Conservation (phyloP, 1,140 invertebrate species). For the Solenopsis invicta region DNA sequence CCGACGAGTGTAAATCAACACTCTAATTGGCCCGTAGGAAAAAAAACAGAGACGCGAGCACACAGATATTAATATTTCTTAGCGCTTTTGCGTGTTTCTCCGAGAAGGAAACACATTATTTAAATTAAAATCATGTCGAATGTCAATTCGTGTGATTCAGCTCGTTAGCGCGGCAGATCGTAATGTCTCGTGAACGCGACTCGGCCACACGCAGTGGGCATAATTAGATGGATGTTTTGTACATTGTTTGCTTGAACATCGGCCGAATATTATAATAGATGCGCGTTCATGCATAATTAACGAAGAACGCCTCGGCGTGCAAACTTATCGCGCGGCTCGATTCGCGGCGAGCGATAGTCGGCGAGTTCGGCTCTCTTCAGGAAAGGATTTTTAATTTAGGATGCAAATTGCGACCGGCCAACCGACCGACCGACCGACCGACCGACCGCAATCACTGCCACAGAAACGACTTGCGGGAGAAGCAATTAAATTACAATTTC, state of each 20-base stretch:
- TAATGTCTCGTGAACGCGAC: neutral
- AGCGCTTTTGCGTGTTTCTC: neutral
- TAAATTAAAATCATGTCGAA: constrained; percentile 12
- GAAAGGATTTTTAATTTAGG: constrained; percentile 46
- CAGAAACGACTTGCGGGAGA: constrained; percentile 5
- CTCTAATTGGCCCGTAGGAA: constrained; percentile 31
- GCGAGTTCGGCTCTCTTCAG: neutral
- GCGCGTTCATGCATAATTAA: constrained; percentile 54
- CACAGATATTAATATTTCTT: constrained; percentile 34
- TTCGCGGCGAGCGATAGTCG: constrained; percentile 30
- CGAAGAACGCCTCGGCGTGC: neutral
- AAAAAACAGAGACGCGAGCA: neutral
- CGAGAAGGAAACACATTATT: neutral
- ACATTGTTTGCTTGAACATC: constrained; percentile 40
- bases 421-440: constrained; percentile 40
- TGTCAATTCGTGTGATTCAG: constrained; percentile 24
- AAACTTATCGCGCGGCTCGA: constrained; percentile 47
- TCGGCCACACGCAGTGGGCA: constrained; percentile 36
- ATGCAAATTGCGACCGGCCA: constrained; percentile 62
- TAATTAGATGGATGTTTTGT: constrained; percentile 42
- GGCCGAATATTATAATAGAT: constrained; percentile 39
- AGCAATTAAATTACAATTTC: constrained; percentile 83
- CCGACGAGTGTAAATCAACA: constrained; percentile 34
- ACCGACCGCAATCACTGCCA: constrained; percentile 25
- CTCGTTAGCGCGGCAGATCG: constrained; percentile 42